Evolutionary conservation across 1,140 invertebrate genomes (phyloP).

Genomic region (Tribolium madens): DNA sequence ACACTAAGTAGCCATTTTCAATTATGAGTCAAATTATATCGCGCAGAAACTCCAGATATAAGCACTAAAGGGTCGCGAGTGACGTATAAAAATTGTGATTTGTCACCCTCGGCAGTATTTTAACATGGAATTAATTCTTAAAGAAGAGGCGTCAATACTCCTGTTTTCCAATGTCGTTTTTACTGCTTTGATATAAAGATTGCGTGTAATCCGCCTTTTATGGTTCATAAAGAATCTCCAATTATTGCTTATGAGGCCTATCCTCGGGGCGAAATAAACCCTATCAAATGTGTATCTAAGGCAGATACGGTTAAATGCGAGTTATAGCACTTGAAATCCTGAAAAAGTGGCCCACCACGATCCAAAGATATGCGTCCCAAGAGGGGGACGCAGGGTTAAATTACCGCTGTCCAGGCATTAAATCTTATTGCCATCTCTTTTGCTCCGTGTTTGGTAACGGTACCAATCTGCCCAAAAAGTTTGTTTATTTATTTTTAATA

Average conservation of each 20-base stretch:
- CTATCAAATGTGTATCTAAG: conserved; percentile 54
- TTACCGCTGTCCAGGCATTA: conserved; percentile 55
- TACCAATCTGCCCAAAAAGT: conserved; percentile 38
- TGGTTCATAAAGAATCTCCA: conserved; percentile 55
- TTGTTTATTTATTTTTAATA: conserved; percentile 53
- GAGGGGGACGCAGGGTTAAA: conserved; percentile 50
- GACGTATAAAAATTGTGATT: conserved; percentile 24
- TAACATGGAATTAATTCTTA: conserved; percentile 23
- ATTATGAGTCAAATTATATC: conserved; percentile 28
- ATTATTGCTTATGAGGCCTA: conserved; percentile 53
- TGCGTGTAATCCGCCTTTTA: conserved; percentile 54
- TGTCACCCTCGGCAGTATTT: background rate
- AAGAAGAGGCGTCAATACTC: background rate
- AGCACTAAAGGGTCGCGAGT: conserved; percentile 8
- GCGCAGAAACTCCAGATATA: conserved; percentile 25
- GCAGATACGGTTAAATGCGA: conserved; percentile 49
- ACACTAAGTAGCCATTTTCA: conserved; percentile 25
- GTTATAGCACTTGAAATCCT: conserved; percentile 52
- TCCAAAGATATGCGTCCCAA: conserved; percentile 54
- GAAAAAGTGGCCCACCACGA: conserved; percentile 49
- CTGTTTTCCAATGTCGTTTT: conserved; percentile 1
- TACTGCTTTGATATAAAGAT: conserved; percentile 48
- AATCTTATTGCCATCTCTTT: conserved; percentile 53
- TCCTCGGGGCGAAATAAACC: conserved; percentile 50
- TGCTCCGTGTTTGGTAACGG: background rate